Base-by-base conservation (phyloP, 2,888 invertebrate genomes). In the Crepidodera aurea region DNA sequence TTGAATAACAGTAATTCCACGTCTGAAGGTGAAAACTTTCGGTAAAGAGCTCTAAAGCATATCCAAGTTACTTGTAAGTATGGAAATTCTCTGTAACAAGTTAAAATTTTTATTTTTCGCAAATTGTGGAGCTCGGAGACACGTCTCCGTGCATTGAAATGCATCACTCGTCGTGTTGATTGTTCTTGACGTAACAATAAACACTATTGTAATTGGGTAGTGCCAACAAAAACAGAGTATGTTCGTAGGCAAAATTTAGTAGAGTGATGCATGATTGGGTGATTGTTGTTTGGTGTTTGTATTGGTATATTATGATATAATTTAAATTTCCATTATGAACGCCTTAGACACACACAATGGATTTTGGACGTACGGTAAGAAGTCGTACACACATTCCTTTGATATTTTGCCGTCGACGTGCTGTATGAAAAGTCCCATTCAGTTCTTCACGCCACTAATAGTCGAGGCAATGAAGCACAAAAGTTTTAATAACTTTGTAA, bases 1-100 rank as follows among this genome's bases (percentile, higher is more conserved):
- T 44, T 44, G 44, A 44, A 44, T 44, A 22, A 44, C 10, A 44
- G 25, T 44, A 44, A 44, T 22, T 44, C 44, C 4, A 16, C 22
- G 22, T 44, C 22, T 44, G 22, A 44, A 44, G 22, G 44, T 22
- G 22, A 6, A 42, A 44, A 44, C 22, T 44, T 44, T 22, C n/a
- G 5, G 10, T 5, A 16, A 42, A n/a, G 42, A 42, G 18, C n/a
- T 22, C n/a, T n/a, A 44, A 44, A 44, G 22, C 5, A 10, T n/a
- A n/a, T 13, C 13, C 6, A 25, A 22, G 44, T 19, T 44, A 22
- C 22, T 44, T 16, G n/a, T 44, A 13, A 44, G 44, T 25, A 44
- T 22, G n/a, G 22, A 44, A 44, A 44, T 44, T 10, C 6, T 44
- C 13, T 12, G 22, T 22, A 10, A 42, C 42, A 42, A 42, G 15